Base-by-base conservation (phyloP, 1,140 invertebrate species). In the Ceratina japonica region DNA sequence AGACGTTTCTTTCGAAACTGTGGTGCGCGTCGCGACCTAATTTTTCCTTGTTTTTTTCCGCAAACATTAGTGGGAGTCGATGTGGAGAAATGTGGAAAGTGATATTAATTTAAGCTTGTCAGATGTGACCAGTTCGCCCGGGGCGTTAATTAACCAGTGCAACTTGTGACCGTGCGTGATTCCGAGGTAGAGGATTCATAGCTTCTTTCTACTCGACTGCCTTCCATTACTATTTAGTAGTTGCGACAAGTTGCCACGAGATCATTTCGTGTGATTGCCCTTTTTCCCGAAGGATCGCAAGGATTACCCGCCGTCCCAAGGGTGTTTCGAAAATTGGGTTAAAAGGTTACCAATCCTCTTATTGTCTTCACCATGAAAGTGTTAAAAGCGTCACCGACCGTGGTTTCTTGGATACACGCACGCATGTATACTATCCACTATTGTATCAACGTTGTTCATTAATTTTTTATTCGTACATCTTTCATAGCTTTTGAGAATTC, bases 201-300 rank as follows among this genome's bases (percentile, higher is more conserved):
- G 75, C 68, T 72, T 63, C 75, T 77, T 71, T 49, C 37, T 71
- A 44, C 68, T 54, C 49, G 44, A 54, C 58, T 27, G 49, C 24
- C 75, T 77, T 62, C 75, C 75, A 77, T 75, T 44, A 44, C 37
- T 44, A 44, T 44, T 44, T 44, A 68, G 31, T 77, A 77, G 65
- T 22, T 76, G 8, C 22, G 24, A 75, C 44, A 62, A 31, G 44
- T 54, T 77, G 44, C 37, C 37, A 75, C 58, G 44, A 37, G 68
- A 71, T 63, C 22, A 16, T 63, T 31, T 52, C 49, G 10, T 22
- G n/a, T n/a, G 24, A 24, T 61, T 37, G 15, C n/a, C 22, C 27
- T 61, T 62, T 52, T 44, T 13, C 37, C 18, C 27, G 5, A 18
- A 71, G 5, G 10, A 44, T 44, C 10, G 3, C 37, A 10, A 44